Percentiles rank a stretch among this genome's conserved stretches.
These are phyloP conservation scores for Etheostoma nigrum DNA, from an alignment of 2,797 vertebrate genomes.

Conservation along the genomic window DNA sequence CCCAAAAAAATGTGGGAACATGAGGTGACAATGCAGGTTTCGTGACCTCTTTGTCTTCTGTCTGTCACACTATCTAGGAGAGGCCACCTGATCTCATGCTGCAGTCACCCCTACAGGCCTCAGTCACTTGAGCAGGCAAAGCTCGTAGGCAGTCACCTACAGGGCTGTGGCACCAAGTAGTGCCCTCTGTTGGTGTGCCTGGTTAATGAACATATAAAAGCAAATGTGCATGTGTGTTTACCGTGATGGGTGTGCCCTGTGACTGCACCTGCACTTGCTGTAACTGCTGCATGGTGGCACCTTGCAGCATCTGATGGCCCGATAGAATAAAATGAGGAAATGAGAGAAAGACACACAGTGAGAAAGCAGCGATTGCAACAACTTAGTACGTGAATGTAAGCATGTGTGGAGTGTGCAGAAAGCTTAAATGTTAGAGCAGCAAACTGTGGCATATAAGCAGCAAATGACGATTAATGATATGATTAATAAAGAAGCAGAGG, in stretches of 20 bases:
- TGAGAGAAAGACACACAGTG: conserved; percentile 78
- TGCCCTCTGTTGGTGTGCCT: conserved; percentile 5
- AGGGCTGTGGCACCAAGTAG: conserved; percentile 12
- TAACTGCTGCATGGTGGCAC: conserved; percentile 89
- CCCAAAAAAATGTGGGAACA: conserved; percentile 20
- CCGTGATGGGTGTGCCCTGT: conserved; percentile 89
- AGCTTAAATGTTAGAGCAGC: conserved; percentile 50
- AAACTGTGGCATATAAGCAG: conserved; percentile 44
- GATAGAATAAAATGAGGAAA: conserved; percentile 73
- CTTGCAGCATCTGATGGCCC: conserved; percentile 88
- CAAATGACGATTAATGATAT: conserved; percentile 30
- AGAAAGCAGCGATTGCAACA: conserved; percentile 75
- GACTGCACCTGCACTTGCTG: conserved; percentile 90
- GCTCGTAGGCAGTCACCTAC: conserved; percentile 17
- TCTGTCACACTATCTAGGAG: conserved; percentile 62
- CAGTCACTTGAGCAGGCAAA: conserved; percentile 53
- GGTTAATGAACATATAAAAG: conserved; percentile 44
- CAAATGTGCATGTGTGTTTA: conserved; percentile 77
- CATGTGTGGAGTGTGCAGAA: conserved; percentile 55
- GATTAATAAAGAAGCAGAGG: conserved; percentile 26
- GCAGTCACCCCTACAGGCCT: conserved; percentile 34
- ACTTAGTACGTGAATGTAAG: conserved; percentile 72
- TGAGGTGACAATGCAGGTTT: conserved; percentile 55
- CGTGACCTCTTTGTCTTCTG: conserved; percentile 33
- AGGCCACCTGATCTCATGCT: conserved; percentile 67